Evolutionary conservation across 2,888 invertebrate genomes (phyloP).

Genomic region (Notodonta dromedarius): DNA sequence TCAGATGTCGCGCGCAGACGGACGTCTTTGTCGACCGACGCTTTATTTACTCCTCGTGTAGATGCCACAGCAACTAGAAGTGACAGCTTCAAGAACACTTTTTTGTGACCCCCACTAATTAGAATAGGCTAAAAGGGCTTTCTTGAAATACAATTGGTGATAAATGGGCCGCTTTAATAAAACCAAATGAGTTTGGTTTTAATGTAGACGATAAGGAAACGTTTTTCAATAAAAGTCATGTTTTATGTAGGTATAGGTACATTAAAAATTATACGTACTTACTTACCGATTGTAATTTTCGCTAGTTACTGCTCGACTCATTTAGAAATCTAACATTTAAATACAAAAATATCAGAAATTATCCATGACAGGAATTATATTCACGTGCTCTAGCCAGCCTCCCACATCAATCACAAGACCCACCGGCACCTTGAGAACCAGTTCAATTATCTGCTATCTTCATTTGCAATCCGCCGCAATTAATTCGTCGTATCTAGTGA

Average conservation of each 20-base stretch:
- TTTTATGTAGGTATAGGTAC: too few relatives aligned
- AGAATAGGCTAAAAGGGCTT: slow-evolving; percentile 31
- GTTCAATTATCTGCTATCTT: not conserved
- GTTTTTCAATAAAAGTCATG: too few relatives aligned
- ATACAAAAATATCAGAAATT: too few relatives aligned
- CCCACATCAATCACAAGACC: not conserved
- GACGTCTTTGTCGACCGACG: slow-evolving; percentile 82
- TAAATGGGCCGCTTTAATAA: slow-evolving; percentile 6
- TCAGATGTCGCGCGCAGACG: slow-evolving; percentile 82
- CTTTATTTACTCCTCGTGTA: slow-evolving; percentile 75
- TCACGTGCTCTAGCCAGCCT: too few relatives aligned
- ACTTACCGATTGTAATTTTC: too few relatives aligned
- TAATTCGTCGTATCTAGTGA: slow-evolving; percentile 45
- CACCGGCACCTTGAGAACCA: not conserved
- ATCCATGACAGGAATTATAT: too few relatives aligned
- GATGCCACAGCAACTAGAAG: slow-evolving; percentile 69
- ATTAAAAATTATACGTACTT: too few relatives aligned
- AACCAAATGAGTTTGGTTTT: not conserved
- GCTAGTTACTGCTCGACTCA: too few relatives aligned
- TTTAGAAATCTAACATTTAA: too few relatives aligned
- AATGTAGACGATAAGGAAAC: not conserved
- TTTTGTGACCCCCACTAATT: slow-evolving; percentile 56
- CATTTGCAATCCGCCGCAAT: slow-evolving; percentile 2
- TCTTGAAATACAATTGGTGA: slow-evolving; percentile 26
- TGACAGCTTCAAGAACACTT: slow-evolving; percentile 60